A percentile compares a stretch with the other conserved stretches of the same genome.
These are phyloP conservation scores for Coranthus polyacanthus DNA, from an alignment of 2,797 vertebrate species.

Conservation along the genomic window DNA sequence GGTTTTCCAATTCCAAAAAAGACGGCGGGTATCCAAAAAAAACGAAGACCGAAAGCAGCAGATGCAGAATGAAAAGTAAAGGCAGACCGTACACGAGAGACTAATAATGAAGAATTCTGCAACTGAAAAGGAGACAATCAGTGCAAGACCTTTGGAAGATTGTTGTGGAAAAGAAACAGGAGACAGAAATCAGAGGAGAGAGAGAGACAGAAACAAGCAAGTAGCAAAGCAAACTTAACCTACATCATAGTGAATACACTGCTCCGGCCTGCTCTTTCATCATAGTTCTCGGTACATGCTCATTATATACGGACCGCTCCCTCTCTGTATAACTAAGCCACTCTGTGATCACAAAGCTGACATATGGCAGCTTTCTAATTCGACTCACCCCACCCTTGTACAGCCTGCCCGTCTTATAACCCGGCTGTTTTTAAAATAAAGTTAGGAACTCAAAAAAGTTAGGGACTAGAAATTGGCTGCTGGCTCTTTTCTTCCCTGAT, in stretches of 20 bases:
- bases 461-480: conserved; percentile 28
- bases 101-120: conserved; percentile 8
- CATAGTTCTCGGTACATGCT: conserved; percentile 54
- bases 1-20: conserved; percentile 26
- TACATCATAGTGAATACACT: conserved; percentile 47
- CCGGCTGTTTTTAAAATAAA: conserved; percentile 23
- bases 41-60: conserved; percentile 27
- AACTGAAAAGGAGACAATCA: conserved; percentile 9
- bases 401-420: conserved; percentile 26
- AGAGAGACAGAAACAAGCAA: conserved; percentile 16
- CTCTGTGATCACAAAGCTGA: conserved; percentile 70
- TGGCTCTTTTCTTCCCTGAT: conserved; percentile 5
- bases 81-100: conserved; percentile 22
- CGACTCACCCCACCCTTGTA: conserved; percentile 51
- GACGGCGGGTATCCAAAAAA: conserved; percentile 20
- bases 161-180: conserved; percentile 6
- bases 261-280: conserved; percentile 43
- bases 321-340: conserved; percentile 43
- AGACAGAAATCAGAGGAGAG: conserved; percentile 17
- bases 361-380: conserved; percentile 73
- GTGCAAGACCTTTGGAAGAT: conserved; percentile 2
- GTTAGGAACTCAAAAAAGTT: neutral
- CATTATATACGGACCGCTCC: conserved; percentile 69
- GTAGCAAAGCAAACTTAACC: conserved; percentile 28
- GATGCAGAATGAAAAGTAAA: conserved; percentile 38